Evolutionary conservation across 2,888 invertebrate genomes (phyloP).

Genomic region (Volucella bombylans): DNA sequence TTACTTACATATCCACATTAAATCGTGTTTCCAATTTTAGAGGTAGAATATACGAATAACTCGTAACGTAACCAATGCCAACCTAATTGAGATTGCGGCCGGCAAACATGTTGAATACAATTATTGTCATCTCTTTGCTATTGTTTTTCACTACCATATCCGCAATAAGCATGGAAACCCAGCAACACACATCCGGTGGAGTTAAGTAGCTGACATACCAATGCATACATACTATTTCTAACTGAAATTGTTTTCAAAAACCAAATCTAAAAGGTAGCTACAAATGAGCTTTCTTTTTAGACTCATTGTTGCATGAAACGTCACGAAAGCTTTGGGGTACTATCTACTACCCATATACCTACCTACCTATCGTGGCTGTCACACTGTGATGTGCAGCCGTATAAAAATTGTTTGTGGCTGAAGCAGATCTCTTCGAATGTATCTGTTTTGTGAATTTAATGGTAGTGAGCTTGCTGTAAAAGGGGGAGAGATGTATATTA

Average conservation of each 20-base stretch:
- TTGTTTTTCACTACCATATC: constrained; percentile 43
- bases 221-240: background rate
- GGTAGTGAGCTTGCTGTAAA: constrained; percentile 2
- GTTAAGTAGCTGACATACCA: constrained; percentile 28
- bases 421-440: constrained; percentile 2
- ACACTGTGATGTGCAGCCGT: constrained; percentile 3
- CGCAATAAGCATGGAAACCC: constrained; percentile 8
- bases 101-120: constrained; percentile 30
- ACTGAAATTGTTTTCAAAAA: background rate
- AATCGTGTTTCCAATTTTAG: constrained; percentile 7
- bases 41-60: background rate
- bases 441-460: constrained; percentile 1
- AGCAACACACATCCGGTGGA: constrained; percentile 43
- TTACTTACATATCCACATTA: background rate
- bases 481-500: constrained; percentile 32
- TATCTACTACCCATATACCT: too few species aligned
- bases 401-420: background rate
- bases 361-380: background rate
- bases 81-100: constrained; percentile 48
- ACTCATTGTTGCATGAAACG: constrained; percentile 52
- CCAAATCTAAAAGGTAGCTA: constrained; percentile 4
- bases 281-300: constrained; percentile 29
- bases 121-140: constrained; percentile 50
- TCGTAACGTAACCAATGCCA: background rate
- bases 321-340: constrained; percentile 33